Evolutionary conservation across 2,113 vertebrate genomes (phyloP).

Genomic region (Nymphicus hollandicus): DNA sequence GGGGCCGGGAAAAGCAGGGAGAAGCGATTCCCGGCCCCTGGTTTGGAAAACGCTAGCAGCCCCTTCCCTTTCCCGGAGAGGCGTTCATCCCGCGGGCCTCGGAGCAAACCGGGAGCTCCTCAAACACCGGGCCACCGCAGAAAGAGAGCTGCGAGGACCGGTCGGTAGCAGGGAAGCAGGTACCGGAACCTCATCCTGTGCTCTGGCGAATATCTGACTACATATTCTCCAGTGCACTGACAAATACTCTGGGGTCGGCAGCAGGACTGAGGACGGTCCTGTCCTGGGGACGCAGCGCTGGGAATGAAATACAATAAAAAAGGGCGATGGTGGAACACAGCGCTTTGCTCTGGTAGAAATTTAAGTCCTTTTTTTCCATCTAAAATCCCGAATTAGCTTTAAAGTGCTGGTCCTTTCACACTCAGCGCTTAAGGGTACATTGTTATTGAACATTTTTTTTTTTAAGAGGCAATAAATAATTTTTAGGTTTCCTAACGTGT

Average conservation of each 20-base stretch:
- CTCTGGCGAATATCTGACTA: neutral
- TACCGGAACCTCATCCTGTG: neutral
- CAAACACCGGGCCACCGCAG: neutral
- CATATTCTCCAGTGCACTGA: neutral
- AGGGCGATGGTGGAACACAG: neutral
- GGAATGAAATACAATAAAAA: neutral
- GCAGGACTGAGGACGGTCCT: neutral
- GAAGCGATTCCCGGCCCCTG: neutral
- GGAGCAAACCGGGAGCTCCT: neutral
- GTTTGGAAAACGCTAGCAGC: neutral
- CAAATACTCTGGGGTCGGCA: neutral
- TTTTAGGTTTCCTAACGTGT: neutral
- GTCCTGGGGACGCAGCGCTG: neutral
- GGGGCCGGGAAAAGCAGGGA: neutral
- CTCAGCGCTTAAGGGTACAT: neutral
- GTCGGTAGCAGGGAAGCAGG: accelerated
- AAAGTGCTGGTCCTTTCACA: neutral
- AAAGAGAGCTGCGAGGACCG: neutral
- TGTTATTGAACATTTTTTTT: neutral
- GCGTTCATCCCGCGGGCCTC: neutral
- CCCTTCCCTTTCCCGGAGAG: neutral
- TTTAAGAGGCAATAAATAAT: neutral
- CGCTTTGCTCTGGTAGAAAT: neutral
- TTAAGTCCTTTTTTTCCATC: neutral
- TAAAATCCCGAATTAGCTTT: neutral